Base-by-base conservation (phyloP, 2,113 vertebrate genomes). In the Lagopus muta region DNA sequence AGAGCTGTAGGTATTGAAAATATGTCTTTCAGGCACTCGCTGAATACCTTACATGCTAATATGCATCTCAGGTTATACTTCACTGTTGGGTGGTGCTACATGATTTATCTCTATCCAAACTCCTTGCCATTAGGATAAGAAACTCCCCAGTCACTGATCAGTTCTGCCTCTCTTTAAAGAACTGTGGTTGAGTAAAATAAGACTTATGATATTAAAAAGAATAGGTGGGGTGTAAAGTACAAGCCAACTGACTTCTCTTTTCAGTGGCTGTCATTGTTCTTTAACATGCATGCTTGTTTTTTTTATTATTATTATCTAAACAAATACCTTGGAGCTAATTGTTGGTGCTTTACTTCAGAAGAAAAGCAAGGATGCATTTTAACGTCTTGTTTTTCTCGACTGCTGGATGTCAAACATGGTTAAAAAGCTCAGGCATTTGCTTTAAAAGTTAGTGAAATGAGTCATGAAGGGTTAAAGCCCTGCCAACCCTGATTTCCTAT, bases 401-500 rank as follows among this genome's bases (percentile, higher is more conserved):
- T 98, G 97, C 97, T 96, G 97, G 93, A 97, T 97, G 97, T 98
- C 97, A 97, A 97, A 97, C 97, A 96, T 70, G n/a, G 92, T 97
- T 98, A 95, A 96, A 96, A 94, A 90, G 71, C 83, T 89, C 60
- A 91, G 80, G 20, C 92, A 67, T 94, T 93, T 88, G 69, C 79
- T 93, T 96, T 83, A 96, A 94, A 97, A 96, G 84, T 96, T 95
- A 97, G 92, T 25, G 66, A 92, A 95, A 82, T 91, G 93, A 97
- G 95, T 96, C 95, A 93, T 83, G 94, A 98, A 97, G 97, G 97
- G 97, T 97, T 98, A 98, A 98, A 97, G 97, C 97, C 97, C 97
- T 97, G 97, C 96, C 97, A 98, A 87, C 94, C 96, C 96, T 96
- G 93, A 98, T 98, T 98, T 98, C 97, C 98, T 97, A 97, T 97